Evolutionary conservation across 2,797 vertebrate species (phyloP), one percentile per base, ranked within the genome.

Genomic region (Adrianichthys oophorus): DNA sequence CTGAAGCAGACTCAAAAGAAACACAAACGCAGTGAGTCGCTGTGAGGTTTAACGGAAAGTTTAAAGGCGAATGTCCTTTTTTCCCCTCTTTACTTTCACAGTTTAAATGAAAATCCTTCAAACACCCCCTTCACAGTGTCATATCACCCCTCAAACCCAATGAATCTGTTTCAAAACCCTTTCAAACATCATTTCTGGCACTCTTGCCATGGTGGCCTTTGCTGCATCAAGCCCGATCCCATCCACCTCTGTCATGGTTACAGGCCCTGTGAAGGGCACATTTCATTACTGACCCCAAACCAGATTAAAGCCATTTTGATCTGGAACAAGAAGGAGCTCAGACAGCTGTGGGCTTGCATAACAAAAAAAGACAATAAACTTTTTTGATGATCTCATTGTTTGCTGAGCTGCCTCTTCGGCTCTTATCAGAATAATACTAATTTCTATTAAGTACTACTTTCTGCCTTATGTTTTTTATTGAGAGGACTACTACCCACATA

Each of bases 261-360:
- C 62, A 52, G 66, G 67, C 64, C 69, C 79, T 77, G 87, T 89
- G 83, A 90, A 87, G 72, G 83, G 84, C 71, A 80, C 88, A 89
- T 89, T 91, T 90, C 81, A 88, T 89, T 90, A 88, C 18, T 52
- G 52, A 56, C 64, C 24, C 46, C 61, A 84, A 90, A 90, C 74
- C 69, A 80, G 79, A 90, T 91, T 86, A 90, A 79, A 82, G 66
- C 68, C 37, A 62, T 76, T 83, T 73, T 82, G 62, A 64, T 76
- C 77, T 70, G 70, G 57, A 82, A 85, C 67, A 74, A 78, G 59
- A 16, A 40, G 7, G 26, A 61, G 53, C 78, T 79, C 43, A 70
- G 82, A 70, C 84, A 83, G 78, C 79, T 76, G 80, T 80, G 21
- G 17, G 53, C 48, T 55, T 55, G 44, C 44, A 51, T 47, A 68